Percentiles rank a stretch among this genome's conserved stretches.
Conservation (phyloP, 2,888 invertebrate genomes). For the Drosophila kambysellisi region DNA sequence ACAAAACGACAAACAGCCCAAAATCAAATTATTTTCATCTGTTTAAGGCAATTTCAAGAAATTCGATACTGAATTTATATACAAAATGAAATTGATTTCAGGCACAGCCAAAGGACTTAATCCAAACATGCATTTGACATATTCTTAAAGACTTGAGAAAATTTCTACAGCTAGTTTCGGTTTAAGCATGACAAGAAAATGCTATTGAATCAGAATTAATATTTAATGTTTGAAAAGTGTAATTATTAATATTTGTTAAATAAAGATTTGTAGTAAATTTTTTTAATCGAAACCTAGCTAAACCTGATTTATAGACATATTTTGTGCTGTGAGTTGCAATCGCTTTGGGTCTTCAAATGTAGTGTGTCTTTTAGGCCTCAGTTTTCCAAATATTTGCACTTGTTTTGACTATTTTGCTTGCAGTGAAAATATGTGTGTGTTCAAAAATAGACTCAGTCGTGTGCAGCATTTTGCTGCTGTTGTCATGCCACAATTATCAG, state of each 20-base stretch:
- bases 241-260: neutral
- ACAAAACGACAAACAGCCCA: constrained; percentile 27
- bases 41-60: constrained; percentile 48
- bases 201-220: neutral
- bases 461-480: constrained; percentile 40
- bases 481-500: constrained; percentile 70
- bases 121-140: constrained; percentile 28
- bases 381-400: constrained; percentile 19
- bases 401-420: constrained; percentile 30
- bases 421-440: constrained; percentile 31
- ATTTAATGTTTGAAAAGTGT: neutral
- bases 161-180: neutral
- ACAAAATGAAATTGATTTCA: constrained; percentile 43
- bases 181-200: neutral
- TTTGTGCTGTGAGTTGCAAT: neutral
- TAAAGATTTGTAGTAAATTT: neutral
- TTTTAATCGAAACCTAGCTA: neutral
- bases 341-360: neutral
- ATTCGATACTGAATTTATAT: constrained; percentile 45
- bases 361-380: neutral
- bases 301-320: neutral
- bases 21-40: constrained; percentile 45
- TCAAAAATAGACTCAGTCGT: constrained; percentile 64
- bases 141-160: constrained; percentile 10
- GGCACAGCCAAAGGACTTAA: constrained; percentile 10